Evolutionary conservation across 2,113 vertebrate species (phyloP), one percentile per base, ranked within the genome.

Genomic region (Euleptes europaea): DNA sequence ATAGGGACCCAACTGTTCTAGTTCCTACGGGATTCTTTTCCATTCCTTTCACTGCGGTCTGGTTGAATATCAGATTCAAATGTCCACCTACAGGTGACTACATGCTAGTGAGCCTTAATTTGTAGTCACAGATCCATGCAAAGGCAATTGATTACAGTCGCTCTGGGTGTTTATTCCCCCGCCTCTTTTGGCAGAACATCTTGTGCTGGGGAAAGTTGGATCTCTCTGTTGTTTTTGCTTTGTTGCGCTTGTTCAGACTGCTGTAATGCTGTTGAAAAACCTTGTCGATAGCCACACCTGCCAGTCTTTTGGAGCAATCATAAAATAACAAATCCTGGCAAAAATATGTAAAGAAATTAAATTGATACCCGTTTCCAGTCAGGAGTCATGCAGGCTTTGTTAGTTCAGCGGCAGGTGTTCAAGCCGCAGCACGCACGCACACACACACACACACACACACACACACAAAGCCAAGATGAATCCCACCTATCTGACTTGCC

Each of bases 361-460:
- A 13, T 26, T 26, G 8, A 77, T 63, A 77, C 0, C 0, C 38
- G 13, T 77, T 84, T 85, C 40, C 83, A 78, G 2, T 40, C 28
- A 76, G 57, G 78, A 72, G 28, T 31, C 3, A 66, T 65, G 8
- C 0, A 33, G 67, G 8, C 3, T 2, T 26, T 85, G 8, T 69
- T 67, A 51, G 33, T 80, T 74, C 67, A 15, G 14, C 47, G 21
- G 65, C n/a, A 80, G 80, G 69, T 80, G 44, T 69, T 33, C 57
- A 13, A 69, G 60, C 63, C 38, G 54, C 40, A 67, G 33, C 13
- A 69, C 21, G 9, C 0, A 5, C 5, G 9, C 0, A 7, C 44
- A 69, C 3, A 9, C 0, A 5, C 31, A 11, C 23, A 75, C 3
- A 57, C 0, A 5, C 8, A 13, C 40, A 3, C 26, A 72, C 21